Evolutionary conservation across 1,140 invertebrate genomes (phyloP).

Genomic region (Nixonia krombeini): DNA sequence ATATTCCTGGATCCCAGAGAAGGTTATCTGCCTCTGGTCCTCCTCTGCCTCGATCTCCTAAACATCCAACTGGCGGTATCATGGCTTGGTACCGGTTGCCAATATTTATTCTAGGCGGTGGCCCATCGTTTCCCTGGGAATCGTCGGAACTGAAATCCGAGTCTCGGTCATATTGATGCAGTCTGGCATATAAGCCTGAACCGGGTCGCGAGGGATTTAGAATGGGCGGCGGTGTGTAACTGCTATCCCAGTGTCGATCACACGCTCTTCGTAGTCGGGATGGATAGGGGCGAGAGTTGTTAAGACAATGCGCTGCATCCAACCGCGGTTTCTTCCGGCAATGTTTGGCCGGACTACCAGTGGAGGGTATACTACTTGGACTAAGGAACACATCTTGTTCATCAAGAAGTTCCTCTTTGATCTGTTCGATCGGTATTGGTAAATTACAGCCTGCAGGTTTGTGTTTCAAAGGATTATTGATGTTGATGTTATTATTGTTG

Average conservation of each 20-base stretch:
- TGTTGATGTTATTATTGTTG: too few species aligned
- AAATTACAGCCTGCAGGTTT: slow-evolving; percentile 54
- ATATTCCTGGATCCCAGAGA: slow-evolving; percentile 88
- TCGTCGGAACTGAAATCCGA: slow-evolving; percentile 68
- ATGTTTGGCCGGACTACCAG: slow-evolving; percentile 75
- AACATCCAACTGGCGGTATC: slow-evolving; percentile 76
- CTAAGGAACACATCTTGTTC: slow-evolving; percentile 84
- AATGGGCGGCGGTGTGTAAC: slow-evolving; percentile 94
- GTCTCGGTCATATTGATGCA: slow-evolving; percentile 66
- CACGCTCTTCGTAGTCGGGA: slow-evolving; percentile 74
- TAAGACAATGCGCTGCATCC: slow-evolving; percentile 72
- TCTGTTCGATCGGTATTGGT: slow-evolving; percentile 67
- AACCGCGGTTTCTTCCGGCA: slow-evolving; percentile 77
- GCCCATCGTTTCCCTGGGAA: slow-evolving; percentile 68
- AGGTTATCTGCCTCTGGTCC: slow-evolving; percentile 78
- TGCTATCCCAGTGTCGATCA: slow-evolving; percentile 75
- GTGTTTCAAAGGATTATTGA: slow-evolving; percentile 53
- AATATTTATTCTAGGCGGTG: slow-evolving; percentile 85
- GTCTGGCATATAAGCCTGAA: slow-evolving; percentile 83
- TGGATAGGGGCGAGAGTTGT: slow-evolving; percentile 72
- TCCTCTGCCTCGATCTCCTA: slow-evolving; percentile 66
- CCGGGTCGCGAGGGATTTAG: slow-evolving; percentile 90
- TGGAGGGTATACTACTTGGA: slow-evolving; percentile 77
- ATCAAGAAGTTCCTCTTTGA: slow-evolving; percentile 73
- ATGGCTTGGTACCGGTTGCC: slow-evolving; percentile 90